Conservation (phyloP, 2,888 invertebrate species). For the Imbricaverruca yamaguchii region DNA sequence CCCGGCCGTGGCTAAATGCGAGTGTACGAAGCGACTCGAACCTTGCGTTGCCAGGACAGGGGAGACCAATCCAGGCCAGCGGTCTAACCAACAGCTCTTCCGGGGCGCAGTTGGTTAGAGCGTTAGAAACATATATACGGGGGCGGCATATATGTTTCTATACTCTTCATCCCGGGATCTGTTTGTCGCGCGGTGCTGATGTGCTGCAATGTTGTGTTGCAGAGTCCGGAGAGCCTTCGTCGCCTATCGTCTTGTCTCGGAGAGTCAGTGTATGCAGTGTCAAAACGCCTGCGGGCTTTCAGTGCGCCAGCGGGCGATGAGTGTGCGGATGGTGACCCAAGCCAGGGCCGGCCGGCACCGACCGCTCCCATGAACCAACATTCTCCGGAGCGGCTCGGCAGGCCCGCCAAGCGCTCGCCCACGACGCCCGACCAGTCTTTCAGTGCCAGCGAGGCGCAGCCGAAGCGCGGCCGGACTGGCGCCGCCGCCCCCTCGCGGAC, state of each 20-base stretch:
- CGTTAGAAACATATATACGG: too few relatives aligned
- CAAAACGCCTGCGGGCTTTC: slow-evolving; percentile 9
- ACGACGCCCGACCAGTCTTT: neutral
- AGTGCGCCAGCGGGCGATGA: neutral
- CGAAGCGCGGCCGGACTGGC: neutral
- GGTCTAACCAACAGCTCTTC: too few relatives aligned
- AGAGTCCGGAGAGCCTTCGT: slow-evolving; percentile 3
- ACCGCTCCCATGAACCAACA: neutral
- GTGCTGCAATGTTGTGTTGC: neutral
- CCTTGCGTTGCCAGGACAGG: too few relatives aligned
- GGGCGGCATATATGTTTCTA: too few relatives aligned
- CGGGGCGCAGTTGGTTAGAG: too few relatives aligned
- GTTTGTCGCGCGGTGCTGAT: too few relatives aligned
- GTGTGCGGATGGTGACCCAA: neutral
- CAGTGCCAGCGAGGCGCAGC: neutral
- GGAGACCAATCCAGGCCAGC: too few relatives aligned
- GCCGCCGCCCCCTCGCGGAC: neutral
- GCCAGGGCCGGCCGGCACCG: neutral
- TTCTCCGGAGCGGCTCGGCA: neutral
- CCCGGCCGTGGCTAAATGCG: too few relatives aligned
- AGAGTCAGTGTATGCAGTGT: slow-evolving; percentile 1
- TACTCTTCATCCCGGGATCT: too few relatives aligned
- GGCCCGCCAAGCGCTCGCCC: neutral
- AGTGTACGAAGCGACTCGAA: too few relatives aligned
- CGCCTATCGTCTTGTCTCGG: neutral